Evolutionary conservation across 2,888 invertebrate genomes (phyloP).

Genomic region (Parnassius orleans): DNA sequence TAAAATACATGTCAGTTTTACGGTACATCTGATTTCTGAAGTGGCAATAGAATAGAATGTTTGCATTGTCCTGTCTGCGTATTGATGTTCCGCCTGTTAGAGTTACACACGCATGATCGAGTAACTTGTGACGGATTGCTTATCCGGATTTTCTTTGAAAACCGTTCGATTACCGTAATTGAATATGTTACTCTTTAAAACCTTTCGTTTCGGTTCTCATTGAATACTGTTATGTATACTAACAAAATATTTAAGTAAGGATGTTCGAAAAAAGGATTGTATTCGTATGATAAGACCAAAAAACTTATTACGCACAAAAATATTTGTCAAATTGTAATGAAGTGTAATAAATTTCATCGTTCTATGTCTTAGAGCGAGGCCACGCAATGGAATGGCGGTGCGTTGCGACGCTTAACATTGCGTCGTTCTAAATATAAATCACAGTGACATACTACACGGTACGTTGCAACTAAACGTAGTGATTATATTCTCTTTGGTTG

Average conservation of each 20-base stretch:
- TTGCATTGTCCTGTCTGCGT: slow-evolving; percentile 34
- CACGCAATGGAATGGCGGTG: too few species aligned
- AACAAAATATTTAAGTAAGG: neutral
- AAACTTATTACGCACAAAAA: too few species aligned
- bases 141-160: slow-evolving; percentile 29
- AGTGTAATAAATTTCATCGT: too few species aligned
- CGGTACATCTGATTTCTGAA: slow-evolving; percentile 28
- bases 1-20: slow-evolving; percentile 22
- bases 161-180: slow-evolving; percentile 8
- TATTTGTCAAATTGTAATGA: too few species aligned
- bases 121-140: slow-evolving; percentile 33
- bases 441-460: too few species aligned
- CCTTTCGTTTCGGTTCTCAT: slow-evolving; percentile 16
- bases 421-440: too few species aligned
- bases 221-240: neutral
- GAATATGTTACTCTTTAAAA: slow-evolving; percentile 8
- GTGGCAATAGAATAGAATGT: slow-evolving; percentile 29
- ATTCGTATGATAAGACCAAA: too few species aligned
- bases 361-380: too few species aligned
- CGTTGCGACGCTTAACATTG: too few species aligned
- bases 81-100: slow-evolving; percentile 37
- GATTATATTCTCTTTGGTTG: too few species aligned
- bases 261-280: neutral
- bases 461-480: too few species aligned
- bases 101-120: slow-evolving; percentile 39